These are phyloP conservation scores for Aphelocoma coerulescens DNA, from an alignment of 2,113 vertebrate species.

Conservation along the genomic window DNA sequence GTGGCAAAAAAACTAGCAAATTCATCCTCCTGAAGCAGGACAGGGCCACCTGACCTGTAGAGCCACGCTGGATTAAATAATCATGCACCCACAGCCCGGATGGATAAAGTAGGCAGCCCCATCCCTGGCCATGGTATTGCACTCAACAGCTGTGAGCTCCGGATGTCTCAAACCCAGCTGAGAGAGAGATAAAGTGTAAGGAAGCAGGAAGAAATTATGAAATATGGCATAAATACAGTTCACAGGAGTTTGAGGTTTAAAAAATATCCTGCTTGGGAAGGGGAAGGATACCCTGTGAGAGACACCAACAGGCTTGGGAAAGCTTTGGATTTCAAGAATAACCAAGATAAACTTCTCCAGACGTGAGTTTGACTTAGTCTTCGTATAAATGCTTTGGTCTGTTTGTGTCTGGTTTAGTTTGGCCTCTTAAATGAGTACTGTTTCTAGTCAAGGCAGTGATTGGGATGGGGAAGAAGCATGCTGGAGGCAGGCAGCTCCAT, in stretches of 20 bases:
- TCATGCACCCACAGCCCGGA: fast-evolving
- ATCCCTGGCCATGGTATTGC: fast-evolving
- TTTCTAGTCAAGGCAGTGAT: not conserved
- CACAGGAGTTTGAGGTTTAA: not conserved
- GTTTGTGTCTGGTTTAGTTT: not conserved
- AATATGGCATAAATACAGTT: not conserved
- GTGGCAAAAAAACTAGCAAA: fast-evolving
- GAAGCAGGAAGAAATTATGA: not conserved
- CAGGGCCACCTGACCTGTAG: not conserved
- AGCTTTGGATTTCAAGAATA: not conserved
- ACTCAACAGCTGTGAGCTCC: not conserved
- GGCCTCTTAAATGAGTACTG: not conserved
- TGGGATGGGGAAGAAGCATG: not conserved
- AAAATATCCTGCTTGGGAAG: not conserved
- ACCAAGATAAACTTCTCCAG: not conserved
- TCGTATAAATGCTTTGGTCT: not conserved
- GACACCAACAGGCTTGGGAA: not conserved
- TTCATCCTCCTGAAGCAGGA: not conserved
- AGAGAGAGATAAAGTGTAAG: not conserved
- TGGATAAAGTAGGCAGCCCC: not conserved
- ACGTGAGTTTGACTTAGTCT: not conserved
- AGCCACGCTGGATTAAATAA: not conserved
- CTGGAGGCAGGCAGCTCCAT: not conserved
- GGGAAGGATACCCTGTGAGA: not conserved
- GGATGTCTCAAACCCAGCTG: not conserved